Evolutionary conservation across 2,797 vertebrate species (phyloP), one percentile per base, ranked within the genome.

Genomic region (Clangula hyemalis): DNA sequence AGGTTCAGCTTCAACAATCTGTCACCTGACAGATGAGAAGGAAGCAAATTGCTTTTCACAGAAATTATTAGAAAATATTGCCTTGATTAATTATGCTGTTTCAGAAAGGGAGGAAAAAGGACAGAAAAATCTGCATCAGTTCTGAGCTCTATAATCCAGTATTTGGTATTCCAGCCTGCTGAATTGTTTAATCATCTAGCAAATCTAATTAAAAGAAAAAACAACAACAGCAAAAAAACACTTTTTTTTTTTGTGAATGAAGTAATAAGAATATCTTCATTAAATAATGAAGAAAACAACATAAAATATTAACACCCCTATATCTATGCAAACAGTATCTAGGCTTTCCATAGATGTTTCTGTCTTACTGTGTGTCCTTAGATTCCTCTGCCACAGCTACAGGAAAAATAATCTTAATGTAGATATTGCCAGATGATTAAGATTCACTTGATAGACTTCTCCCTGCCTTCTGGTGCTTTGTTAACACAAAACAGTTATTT

Each of bases 1-100:
- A 96, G 91, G 53, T 85, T 97, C 91, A 81, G 89, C 80, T 94
- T 95, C 77, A 86, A 85, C 94, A 96, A 97, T 97, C 95, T 97
- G 96, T 97, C 97, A 95, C 89, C 93, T 70, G 43, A 92, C 94
- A 96, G 94, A 94, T 83, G 88, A 96, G 92, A 65, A 95, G 88
- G 93, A 96, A 93, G 88, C 36, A 97, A 98, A 97, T 97, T 87
- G 92, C 94, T 92, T 85, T 85, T 69, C 77, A 89, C 75, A 94
- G 89, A 94, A 91, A 97, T 94, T 94, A 97, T 47, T 41, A 90
- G 85, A 95, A 97, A 98, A 94, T 70, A 96, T 54, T 81, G 89
- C 47, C 78, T 95, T 95, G 95, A 97, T 97, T 95, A 96, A 97
- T 97, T 95, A 94, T 53, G 62, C 51, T 95, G 53, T 71, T 94